Evolutionary conservation across 1,140 invertebrate species (phyloP), one percentile per base, ranked within the genome.

Genomic region (Heliconius nattereri): DNA sequence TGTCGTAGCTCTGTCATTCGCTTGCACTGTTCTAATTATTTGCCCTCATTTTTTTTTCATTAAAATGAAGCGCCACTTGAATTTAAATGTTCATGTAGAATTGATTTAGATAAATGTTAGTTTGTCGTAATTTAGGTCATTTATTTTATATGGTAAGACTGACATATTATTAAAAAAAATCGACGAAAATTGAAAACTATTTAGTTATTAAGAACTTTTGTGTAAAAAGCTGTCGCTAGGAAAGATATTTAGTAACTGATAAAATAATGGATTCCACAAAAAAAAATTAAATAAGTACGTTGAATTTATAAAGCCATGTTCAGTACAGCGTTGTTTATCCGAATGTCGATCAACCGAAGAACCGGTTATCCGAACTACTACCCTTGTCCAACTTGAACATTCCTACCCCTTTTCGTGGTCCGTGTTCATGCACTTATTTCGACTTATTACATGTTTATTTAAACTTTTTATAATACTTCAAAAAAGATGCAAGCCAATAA

Each of bases 1-100:
- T 88, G 87, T 85, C 87, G 87, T 93, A 88, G 86, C 78, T 87
- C 79, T 89, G 87, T 90, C 87, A 90, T 89, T 81, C 89, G 90
- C 91, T 84, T 92, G 88, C 84, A 78, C 78, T 85, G 80, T 89
- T 85, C 76, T 86, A 85, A 81, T 90, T 89, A 85, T 85, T 86
- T 85, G 85, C 82, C 86, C 86, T 83, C 81, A 80, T 88, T 86
- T 84, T 77, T 82, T 84, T 83, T 84, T 81, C 85, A 82, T 85
- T 78, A 80, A 74, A 85, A 85, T 87, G 76, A 85, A 85, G 87
- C 84, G 87, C 76, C 87, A 88, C 86, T 90, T 89, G 87, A 86
- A 91, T 90, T 85, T 90, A 86, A 85, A 86, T 92, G 90, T 92
- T 86, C 85, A 84, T 79, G 83, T 84, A 81, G 80, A 74, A 78